Evolutionary conservation across 2,113 vertebrate genomes (phyloP), one percentile per base, ranked within the genome.

Genomic region (Pitta sordida): DNA sequence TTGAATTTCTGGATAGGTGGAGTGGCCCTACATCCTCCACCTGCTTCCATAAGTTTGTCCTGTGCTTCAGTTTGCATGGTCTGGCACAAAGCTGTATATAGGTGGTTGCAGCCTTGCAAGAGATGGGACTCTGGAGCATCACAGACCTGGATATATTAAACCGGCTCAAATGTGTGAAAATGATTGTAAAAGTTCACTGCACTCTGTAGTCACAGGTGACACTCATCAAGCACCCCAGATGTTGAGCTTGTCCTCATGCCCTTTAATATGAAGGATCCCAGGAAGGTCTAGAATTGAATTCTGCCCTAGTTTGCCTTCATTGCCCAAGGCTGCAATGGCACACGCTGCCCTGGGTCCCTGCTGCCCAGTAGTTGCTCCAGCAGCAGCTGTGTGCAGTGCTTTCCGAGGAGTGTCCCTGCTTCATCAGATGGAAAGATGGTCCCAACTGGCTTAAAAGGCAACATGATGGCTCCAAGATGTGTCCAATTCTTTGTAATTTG

Each of bases 401-500:
- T 83, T 43, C 53, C 32, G 5, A 17, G 36, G 52, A 30, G 20
- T 23, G 21, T 20, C 32, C 52, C 73, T 73, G 24, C 53, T 74
- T 74, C 1, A 1, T 55, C 87, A 70, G 49, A 22, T 67, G 90
- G 39, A 22, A 2, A 21, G 24, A 32, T 43, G 36, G 11, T 52
- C 62, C 83, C 75, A 88, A 44, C 44, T 88, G 79, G 27, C 11
- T 55, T 76, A 58, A 87, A 91, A 87, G 60, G 44, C 51, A 93
- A 9, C 30, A 80, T n/a, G 9, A 8, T 7, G n/a, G 36, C 74
- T 75, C 32, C 60, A 44, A 0, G 0, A 39, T 2, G 7, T 20
- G n/a, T 59, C 53, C 44, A 20, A 29, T 68, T 39, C 48, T 87
- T 95, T 75, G 36, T 11, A 73, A 69, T 74, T 91, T 90, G 48